These are phyloP conservation scores for Catharus fuscescens DNA, from an alignment of 2,113 vertebrate species.

Conservation along the genomic window DNA sequence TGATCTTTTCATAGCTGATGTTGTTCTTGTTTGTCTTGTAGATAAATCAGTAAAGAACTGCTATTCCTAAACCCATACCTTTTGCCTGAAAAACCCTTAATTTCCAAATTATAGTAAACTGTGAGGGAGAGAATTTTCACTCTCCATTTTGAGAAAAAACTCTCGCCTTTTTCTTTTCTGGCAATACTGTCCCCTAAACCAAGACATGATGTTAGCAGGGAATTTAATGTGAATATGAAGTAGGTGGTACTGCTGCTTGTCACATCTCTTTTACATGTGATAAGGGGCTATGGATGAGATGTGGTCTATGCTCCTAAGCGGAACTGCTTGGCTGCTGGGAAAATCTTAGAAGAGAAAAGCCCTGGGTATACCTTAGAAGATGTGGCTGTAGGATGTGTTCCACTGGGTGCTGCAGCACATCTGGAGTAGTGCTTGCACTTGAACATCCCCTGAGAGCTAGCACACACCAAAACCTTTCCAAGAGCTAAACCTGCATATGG, in stretches of 20 bases:
- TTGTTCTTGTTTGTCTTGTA: too few species aligned
- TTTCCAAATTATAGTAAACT: too few species aligned
- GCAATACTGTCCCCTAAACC: too few species aligned
- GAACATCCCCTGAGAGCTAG: not conserved
- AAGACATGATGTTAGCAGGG: not conserved
- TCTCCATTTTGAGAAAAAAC: too few species aligned
- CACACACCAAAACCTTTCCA: accelerated
- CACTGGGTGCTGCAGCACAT: not conserved
- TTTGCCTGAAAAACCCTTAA: too few species aligned
- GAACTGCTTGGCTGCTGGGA: not conserved
- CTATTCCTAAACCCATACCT: too few species aligned
- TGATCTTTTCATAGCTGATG: too few species aligned
- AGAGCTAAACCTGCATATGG: not conserved
- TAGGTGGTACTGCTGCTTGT: not conserved
- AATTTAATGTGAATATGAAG: not conserved
- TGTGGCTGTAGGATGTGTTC: not conserved
- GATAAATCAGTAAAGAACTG: too few species aligned
- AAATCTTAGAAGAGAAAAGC: not conserved
- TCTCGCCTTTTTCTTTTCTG: too few species aligned
- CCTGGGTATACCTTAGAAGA: not conserved
- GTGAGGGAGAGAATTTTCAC: too few species aligned
- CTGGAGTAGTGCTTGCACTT: not conserved
- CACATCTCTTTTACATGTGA: not conserved
- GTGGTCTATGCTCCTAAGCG: accelerated
- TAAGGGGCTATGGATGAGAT: not conserved